A percentile compares a stretch with the other conserved stretches of the same genome.
Evolutionary conservation across 2,113 vertebrate species (phyloP).

Genomic region (Campylomormyrus tamandua): DNA sequence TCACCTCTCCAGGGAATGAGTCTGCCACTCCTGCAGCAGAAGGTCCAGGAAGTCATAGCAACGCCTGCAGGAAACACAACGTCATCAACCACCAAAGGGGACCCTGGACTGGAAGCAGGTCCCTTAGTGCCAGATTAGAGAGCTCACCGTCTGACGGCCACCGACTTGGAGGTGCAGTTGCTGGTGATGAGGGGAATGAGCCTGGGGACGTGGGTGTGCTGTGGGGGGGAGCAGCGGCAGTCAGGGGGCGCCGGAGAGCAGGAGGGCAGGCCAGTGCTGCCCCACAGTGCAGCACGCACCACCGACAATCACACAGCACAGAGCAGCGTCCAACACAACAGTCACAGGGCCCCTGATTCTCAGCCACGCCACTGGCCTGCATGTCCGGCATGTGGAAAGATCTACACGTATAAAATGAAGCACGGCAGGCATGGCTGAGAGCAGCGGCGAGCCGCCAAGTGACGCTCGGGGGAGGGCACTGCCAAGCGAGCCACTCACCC

Average conservation of each 20-base stretch:
- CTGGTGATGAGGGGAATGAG: constrained; percentile 95
- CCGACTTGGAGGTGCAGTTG: constrained; percentile 95
- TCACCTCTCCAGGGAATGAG: constrained; percentile 68
- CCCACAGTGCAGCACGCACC: neutral
- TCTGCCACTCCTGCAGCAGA: constrained; percentile 71
- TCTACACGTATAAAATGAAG: neutral
- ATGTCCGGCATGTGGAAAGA: neutral
- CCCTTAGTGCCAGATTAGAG: neutral
- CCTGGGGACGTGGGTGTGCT: constrained; percentile 94
- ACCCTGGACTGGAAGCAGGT: neutral
- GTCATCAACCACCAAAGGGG: neutral
- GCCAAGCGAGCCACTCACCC: constrained; percentile 55
- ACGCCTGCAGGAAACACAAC: constrained; percentile 44
- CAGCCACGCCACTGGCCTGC: neutral
- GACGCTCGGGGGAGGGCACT: too few species aligned
- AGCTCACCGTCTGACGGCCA: constrained; percentile 84
- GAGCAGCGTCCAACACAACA: neutral
- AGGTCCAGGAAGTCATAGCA: constrained; percentile 68
- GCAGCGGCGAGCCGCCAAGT: neutral
- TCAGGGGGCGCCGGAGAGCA: neutral
- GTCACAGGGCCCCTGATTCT: neutral
- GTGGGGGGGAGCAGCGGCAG: constrained; percentile 2
- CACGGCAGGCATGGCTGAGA: neutral
- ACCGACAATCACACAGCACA: neutral
- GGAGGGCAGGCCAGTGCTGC: neutral